Conservation (phyloP, 2,113 vertebrate species). For the Geothlypis trichas region DNA sequence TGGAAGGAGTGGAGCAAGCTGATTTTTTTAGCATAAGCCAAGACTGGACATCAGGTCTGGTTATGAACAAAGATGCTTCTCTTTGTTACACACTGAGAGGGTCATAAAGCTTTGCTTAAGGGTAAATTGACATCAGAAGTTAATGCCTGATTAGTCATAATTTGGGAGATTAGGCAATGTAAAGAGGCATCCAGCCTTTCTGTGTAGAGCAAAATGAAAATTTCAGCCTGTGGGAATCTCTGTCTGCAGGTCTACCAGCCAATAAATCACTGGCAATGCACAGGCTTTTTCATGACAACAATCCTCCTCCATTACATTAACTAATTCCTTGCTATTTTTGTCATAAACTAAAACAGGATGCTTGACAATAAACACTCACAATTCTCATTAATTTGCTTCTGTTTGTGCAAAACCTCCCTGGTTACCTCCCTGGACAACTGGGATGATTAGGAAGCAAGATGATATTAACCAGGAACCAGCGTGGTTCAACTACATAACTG, state of each 20-base stretch:
- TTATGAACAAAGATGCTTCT: background rate
- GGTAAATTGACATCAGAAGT: background rate
- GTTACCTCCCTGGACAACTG: background rate
- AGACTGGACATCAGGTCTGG: background rate
- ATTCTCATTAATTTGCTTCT: background rate
- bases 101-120: background rate
- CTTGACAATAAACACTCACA: background rate
- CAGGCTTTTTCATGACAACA: background rate
- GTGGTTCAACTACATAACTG: rapidly evolving
- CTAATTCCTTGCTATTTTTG: background rate
- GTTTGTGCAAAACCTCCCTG: background rate
- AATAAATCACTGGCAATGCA: background rate
- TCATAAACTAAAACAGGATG: background rate
- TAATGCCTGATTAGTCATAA: background rate
- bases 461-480: background rate
- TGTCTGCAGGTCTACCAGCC: background rate
- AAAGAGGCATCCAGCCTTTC: background rate
- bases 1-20: background rate
- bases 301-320: background rate
- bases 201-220: background rate
- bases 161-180: background rate
- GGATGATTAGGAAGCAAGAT: background rate
- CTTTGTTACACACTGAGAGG: background rate
- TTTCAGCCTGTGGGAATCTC: background rate
- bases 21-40: background rate